phyloP scores from a whole-genome alignment of 2,113 vertebrate genomes.

The Pseudonaja textilis region DNA sequence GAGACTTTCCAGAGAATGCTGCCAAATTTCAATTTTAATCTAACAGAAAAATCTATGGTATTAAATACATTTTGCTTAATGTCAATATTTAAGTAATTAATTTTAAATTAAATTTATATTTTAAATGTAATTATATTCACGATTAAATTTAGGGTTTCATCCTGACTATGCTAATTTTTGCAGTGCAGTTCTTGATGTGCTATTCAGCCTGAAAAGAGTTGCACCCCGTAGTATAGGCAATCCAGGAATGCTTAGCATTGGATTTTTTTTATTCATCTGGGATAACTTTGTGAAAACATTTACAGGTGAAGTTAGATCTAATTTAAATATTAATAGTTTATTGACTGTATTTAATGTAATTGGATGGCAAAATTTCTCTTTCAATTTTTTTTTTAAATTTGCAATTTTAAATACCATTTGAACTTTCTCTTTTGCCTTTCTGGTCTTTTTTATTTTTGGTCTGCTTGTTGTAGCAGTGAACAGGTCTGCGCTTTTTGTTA shows the following conservation, averaged over 20 bases:
- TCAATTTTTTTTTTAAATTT: background rate
- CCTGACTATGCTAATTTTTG: background rate
- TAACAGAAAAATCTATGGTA: background rate
- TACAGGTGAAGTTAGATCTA: background rate
- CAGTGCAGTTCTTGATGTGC: background rate
- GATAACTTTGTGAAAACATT: background rate
- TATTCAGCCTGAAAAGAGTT: background rate
- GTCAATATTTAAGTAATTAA: background rate
- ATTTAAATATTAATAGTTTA: constrained; percentile 3
- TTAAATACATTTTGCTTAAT: background rate
- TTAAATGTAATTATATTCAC: background rate
- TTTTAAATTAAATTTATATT: background rate
- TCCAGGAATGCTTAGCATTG: background rate
- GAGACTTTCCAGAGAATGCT: background rate
- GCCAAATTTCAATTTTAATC: background rate
- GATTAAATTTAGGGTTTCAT: background rate
- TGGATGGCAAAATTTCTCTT: background rate
- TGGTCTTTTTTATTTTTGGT: constrained; percentile 1
- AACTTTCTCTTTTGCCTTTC: constrained; percentile 8
- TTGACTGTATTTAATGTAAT: background rate
- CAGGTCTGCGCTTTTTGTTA: constrained; percentile 98
- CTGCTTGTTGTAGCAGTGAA: constrained; percentile 71
- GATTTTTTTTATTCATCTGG: background rate
- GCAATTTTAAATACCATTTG: background rate
- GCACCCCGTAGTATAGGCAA: background rate